Evolutionary conservation across 2,888 invertebrate species (phyloP).

Genomic region (Eudasyphora cyanicolor): DNA sequence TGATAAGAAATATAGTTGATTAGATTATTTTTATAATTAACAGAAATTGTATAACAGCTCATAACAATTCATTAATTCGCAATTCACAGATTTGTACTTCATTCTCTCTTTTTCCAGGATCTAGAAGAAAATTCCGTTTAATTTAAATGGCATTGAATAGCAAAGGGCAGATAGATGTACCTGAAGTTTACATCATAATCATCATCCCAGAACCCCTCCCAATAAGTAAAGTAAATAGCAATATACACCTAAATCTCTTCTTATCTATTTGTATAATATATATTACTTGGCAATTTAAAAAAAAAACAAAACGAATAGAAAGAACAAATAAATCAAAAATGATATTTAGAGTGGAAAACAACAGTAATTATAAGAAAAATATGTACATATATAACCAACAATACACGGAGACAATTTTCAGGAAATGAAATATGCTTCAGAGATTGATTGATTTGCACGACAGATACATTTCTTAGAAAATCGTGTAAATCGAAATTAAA

Average conservation of each 20-base stretch:
- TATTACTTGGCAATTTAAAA: not conserved
- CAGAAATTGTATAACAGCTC: too few species aligned
- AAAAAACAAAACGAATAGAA: not conserved
- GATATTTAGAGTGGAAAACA: not conserved
- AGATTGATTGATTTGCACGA: too few species aligned
- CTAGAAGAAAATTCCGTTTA: conserved; percentile 79
- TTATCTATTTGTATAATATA: not conserved
- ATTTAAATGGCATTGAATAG: not conserved
- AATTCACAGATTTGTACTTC: not conserved
- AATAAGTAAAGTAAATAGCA: conserved; percentile 20
- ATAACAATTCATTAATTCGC: too few species aligned
- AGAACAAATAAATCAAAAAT: not conserved
- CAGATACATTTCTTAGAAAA: too few species aligned
- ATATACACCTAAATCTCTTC: not conserved
- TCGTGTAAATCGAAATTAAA: too few species aligned
- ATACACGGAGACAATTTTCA: too few species aligned
- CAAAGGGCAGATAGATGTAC: conserved; percentile 7
- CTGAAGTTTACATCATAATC: not conserved
- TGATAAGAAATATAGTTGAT: too few species aligned
- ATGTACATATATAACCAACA: not conserved
- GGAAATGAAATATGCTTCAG: too few species aligned
- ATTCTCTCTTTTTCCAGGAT: conserved; percentile 72
- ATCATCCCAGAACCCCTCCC: not conserved
- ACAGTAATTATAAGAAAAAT: not conserved
- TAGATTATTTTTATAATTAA: too few species aligned